Evolutionary conservation across 2,888 invertebrate genomes (phyloP).

Genomic region (Gnatocerus cornutus): DNA sequence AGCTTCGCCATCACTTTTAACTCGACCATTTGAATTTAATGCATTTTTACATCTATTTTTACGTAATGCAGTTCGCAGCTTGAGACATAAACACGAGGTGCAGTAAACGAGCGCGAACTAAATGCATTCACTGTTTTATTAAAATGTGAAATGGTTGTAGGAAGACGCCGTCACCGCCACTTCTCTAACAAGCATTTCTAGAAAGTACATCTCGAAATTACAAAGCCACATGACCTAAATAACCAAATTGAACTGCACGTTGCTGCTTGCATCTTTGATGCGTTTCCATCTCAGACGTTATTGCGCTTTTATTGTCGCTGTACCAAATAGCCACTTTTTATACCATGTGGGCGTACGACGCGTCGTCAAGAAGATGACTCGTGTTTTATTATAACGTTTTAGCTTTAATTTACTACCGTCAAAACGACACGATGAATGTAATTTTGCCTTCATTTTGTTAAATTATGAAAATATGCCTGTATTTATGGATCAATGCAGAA

Average conservation of each 20-base stretch:
- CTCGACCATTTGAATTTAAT: conserved; percentile 13
- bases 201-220: conserved; percentile 54
- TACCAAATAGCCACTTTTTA: neutral
- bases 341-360: neutral
- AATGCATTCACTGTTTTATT: conserved; percentile 57
- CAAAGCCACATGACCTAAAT: conserved; percentile 52
- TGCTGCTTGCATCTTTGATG: conserved; percentile 18
- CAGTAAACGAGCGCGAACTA: conserved; percentile 63
- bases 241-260: conserved; percentile 34
- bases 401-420: conserved; percentile 13
- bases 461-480: conserved; percentile 40
- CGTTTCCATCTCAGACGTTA: conserved; percentile 23
- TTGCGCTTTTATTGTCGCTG: conserved; percentile 4
- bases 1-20: neutral
- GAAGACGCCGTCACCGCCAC: conserved; percentile 27
- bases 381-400: conserved; percentile 7
- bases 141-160: conserved; percentile 60
- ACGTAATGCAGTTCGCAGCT: conserved; percentile 62
- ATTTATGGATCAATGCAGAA: conserved; percentile 41
- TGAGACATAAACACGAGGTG: conserved; percentile 62
- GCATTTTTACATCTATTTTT: conserved; percentile 29
- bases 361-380: neutral
- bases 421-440: neutral
- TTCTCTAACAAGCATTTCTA: conserved; percentile 51
- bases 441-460: conserved; percentile 19